These are phyloP conservation scores for Paratilapia polleni DNA, from an alignment of 2,113 vertebrate genomes.

Conservation along the genomic window DNA sequence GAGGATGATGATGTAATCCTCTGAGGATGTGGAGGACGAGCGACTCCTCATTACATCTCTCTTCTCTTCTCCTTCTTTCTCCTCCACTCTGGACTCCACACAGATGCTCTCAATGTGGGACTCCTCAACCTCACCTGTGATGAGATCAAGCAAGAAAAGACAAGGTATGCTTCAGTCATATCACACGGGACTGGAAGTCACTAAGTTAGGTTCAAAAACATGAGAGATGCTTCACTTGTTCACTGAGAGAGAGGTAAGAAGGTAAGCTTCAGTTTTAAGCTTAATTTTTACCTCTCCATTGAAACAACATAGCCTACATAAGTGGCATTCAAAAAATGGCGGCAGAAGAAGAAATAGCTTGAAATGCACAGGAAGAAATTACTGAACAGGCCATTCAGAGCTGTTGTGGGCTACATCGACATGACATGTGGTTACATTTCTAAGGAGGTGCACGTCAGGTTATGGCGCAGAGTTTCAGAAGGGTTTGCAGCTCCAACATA, in stretches of 20 bases:
- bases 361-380: neutral
- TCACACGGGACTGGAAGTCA: too few relatives aligned
- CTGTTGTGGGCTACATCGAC: neutral
- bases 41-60: slow-evolving; percentile 82
- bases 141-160: neutral
- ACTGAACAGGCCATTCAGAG: neutral
- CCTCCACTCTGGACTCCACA: slow-evolving; percentile 23
- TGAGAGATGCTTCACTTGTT: too few relatives aligned
- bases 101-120: slow-evolving; percentile 54
- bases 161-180: neutral
- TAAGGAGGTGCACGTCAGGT: neutral
- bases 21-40: slow-evolving; percentile 89
- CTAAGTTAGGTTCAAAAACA: neutral
- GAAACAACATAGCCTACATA: too few relatives aligned
- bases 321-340: neutral
- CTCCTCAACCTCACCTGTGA: slow-evolving; percentile 58
- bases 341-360: neutral
- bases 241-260: too few relatives aligned
- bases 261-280: neutral
- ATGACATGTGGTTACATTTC: rapidly evolving
- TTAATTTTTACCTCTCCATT: neutral
- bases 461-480: too few relatives aligned
- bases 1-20: slow-evolving; percentile 95
- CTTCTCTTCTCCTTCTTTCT: slow-evolving; percentile 65
- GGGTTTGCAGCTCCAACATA: too few relatives aligned